These are phyloP conservation scores for Cydia pomonella DNA, from an alignment of 1,140 invertebrate species.

Conservation along the genomic window DNA sequence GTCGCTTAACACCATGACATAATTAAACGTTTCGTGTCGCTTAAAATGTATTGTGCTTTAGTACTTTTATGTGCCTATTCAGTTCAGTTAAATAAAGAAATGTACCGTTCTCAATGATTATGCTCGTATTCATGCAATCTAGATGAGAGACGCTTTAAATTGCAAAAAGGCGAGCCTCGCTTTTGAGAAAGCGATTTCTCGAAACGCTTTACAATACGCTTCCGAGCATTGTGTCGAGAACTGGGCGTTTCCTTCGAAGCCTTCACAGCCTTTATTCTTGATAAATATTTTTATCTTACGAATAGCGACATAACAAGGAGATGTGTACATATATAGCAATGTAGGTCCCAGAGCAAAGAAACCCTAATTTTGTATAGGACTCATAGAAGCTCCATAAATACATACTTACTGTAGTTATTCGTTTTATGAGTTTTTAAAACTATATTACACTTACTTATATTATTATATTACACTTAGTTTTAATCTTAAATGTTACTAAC, in stretches of 20 bases:
- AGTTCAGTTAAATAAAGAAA: conserved; percentile 29
- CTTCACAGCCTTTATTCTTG: conserved; percentile 57
- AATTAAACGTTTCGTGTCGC: conserved; percentile 9
- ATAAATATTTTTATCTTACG: conserved; percentile 22
- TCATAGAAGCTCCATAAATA: not conserved
- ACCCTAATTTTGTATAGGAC: not conserved
- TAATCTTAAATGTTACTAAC: too few species aligned
- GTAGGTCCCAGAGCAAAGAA: not conserved
- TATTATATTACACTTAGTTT: too few species aligned
- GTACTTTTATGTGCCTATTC: conserved; percentile 14
- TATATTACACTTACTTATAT: too few species aligned
- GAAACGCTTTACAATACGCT: conserved; percentile 69
- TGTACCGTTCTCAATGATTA: conserved; percentile 48
- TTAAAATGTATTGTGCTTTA: conserved; percentile 2
- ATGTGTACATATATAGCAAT: not conserved
- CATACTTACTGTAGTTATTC: too few species aligned
- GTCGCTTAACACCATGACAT: not conserved
- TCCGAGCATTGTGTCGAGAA: conserved; percentile 63
- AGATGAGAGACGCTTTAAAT: conserved; percentile 71
- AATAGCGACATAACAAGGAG: not conserved
- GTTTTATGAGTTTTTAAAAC: too few species aligned
- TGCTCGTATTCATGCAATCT: conserved; percentile 65
- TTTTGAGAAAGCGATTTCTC: conserved; percentile 71
- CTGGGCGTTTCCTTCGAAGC: conserved; percentile 51
- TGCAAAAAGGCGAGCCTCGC: conserved; percentile 66